phyloP scores from a whole-genome alignment of 2,888 invertebrate species.

The Geophilus truncorum region DNA sequence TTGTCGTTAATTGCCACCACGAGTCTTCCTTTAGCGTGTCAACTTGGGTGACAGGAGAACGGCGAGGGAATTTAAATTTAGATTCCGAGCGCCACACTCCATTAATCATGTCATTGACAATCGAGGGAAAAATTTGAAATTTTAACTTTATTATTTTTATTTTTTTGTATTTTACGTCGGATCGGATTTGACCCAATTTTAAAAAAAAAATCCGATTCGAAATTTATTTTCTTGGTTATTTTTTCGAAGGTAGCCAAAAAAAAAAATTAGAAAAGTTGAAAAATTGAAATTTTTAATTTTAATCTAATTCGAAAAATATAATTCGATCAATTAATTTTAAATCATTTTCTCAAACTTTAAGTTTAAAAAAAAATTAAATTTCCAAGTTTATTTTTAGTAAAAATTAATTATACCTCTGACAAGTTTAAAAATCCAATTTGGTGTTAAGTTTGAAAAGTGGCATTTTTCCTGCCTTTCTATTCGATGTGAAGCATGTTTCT shows the following conservation, averaged over 20 bases:
- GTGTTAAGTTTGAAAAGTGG: background rate
- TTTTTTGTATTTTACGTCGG: too few species aligned
- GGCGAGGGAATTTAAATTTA: background rate
- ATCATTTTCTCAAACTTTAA: too few species aligned
- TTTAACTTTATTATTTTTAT: too few species aligned
- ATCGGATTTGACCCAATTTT: too few species aligned
- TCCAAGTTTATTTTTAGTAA: background rate
- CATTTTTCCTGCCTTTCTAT: background rate
- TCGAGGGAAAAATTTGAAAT: background rate
- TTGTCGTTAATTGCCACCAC: conserved; percentile 29
- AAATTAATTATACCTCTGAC: background rate
- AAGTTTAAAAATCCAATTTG: background rate
- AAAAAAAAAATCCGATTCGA: too few species aligned
- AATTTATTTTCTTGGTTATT: too few species aligned
- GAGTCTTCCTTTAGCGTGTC: conserved; percentile 7
- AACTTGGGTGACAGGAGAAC: background rate
- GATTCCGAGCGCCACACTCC: background rate
- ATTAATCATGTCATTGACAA: conserved; percentile 28
- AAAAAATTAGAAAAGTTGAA: too few species aligned
- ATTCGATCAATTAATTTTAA: too few species aligned
- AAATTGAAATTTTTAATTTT: too few species aligned
- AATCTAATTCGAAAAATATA: too few species aligned
- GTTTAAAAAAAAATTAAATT: background rate
- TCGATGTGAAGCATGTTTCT: background rate
- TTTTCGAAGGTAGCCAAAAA: too few species aligned